phyloP scores from a whole-genome alignment of 2,888 invertebrate species.

The Candidula unifasciata region DNA sequence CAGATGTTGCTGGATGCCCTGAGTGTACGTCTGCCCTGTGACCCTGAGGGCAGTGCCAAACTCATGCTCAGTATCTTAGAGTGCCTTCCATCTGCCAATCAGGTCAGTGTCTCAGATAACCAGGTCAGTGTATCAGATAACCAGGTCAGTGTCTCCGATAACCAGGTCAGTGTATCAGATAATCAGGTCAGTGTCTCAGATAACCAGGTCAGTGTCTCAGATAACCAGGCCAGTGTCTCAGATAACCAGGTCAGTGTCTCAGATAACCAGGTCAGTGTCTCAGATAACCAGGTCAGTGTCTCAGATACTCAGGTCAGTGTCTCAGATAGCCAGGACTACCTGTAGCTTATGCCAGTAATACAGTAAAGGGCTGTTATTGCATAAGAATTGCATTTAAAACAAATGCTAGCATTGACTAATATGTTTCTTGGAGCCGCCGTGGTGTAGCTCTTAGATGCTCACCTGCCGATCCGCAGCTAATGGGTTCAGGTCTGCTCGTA shows the following conservation, averaged over 20 bases:
- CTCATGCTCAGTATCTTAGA: conserved; percentile 99
- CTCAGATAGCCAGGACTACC: too few species aligned
- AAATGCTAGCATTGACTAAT: too few species aligned
- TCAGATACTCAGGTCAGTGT: conserved; percentile 92
- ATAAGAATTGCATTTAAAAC: too few species aligned
- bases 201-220: conserved; percentile 89
- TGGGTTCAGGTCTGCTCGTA: too few species aligned
- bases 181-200: conserved; percentile 85
- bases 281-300: conserved; percentile 84
- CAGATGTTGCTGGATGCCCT: conserved; percentile 99
- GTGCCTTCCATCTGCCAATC: conserved; percentile 95
- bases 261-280: conserved; percentile 89
- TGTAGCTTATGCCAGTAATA: too few species aligned
- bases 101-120: conserved; percentile 81
- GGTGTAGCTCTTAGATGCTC: too few species aligned
- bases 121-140: conserved; percentile 89
- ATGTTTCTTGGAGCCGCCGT: too few species aligned
- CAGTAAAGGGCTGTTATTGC: too few species aligned
- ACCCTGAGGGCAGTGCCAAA: conserved; percentile 97
- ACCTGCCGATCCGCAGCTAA: too few species aligned
- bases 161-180: conserved; percentile 84
- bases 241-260: conserved; percentile 87
- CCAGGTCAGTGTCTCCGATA: conserved; percentile 82
- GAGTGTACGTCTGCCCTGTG: conserved; percentile 93
- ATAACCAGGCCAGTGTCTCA: conserved; percentile 87